Base-by-base conservation (phyloP, 2,113 vertebrate genomes). In the Pithys albifrons region DNA sequence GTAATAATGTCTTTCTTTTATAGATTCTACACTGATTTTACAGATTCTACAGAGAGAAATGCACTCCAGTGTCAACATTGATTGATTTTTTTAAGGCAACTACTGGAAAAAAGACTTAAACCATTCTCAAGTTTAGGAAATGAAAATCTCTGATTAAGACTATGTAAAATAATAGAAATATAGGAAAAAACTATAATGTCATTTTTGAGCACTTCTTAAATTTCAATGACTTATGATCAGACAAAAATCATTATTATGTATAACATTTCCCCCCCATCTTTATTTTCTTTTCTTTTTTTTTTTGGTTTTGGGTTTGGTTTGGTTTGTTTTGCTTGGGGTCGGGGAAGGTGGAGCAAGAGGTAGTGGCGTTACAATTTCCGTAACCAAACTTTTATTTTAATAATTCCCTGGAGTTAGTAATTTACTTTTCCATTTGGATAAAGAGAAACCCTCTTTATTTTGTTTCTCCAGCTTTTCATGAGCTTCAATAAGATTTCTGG, bases 21-120 rank as follows among this genome's bases (percentile, higher is more conserved):
- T 7, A 92, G 67, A 75, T 79, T 85, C 33, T 64, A 35, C n/a
- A 37, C 23, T 37, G 58, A 52, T 52, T 79, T n/a, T 46, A 62
- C 8, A 91, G 67, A 71, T 75, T 85, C 33, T 67, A 39, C 58
- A 59, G n/a, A 29, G 71, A 92, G 83, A 92, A 92, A 94, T 31
- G 25, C 31, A 67, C 39, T 78, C 48, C n/a, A 82, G 13, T 59
- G 92, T 78, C 66, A 85, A 75, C 25, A 92, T 59, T 27, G 48
- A 90, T 58, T 71, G 39, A 58, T 70, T 73, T 51, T 41, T 7
- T 81, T 70, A 82, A 61, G 61, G 74, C 24, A 88, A 62, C 6
- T 46, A 71, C 28, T 55, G 37, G 58, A 92, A 88, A 85, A 39
- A 12, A 78, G 17, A 76, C 24, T 65, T 69, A 57, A 80, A 73